These are phyloP conservation scores for Polydrusus pterygomalis DNA, from an alignment of 2,888 invertebrate genomes.

Conservation along the genomic window DNA sequence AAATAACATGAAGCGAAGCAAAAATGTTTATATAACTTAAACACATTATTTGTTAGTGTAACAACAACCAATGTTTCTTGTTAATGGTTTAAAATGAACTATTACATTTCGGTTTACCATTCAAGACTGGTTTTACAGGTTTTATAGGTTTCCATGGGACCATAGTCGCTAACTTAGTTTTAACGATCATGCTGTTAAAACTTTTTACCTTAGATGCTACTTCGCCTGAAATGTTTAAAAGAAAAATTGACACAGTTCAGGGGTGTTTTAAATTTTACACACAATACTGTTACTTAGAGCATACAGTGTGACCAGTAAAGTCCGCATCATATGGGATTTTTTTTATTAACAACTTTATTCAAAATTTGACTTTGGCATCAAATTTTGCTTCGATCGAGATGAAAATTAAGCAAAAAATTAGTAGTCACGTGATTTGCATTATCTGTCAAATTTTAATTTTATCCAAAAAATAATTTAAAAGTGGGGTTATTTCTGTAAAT, in stretches of 20 bases:
- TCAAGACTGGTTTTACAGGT: constrained; percentile 72
- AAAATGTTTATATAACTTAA: neutral
- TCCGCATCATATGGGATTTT: too few relatives aligned
- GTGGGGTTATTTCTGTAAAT: too few relatives aligned
- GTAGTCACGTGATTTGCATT: too few relatives aligned
- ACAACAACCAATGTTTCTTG: constrained; percentile 16
- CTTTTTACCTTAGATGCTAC: constrained; percentile 80
- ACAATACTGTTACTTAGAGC: neutral
- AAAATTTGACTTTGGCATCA: too few relatives aligned
- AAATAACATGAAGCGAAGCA: constrained; percentile 4
- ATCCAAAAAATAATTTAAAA: too few relatives aligned
- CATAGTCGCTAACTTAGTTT: constrained; percentile 58
- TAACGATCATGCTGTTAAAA: constrained; percentile 78
- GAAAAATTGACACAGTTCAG: constrained; percentile 10
- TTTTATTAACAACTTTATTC: too few relatives aligned
- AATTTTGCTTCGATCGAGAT: too few relatives aligned
- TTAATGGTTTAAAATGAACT: constrained; percentile 26
- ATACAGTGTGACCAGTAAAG: too few relatives aligned
- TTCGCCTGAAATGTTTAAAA: constrained; percentile 69
- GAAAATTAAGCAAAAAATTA: too few relatives aligned
- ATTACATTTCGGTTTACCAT: constrained; percentile 52
- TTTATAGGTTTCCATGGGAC: constrained; percentile 68
- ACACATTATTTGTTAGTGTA: constrained; percentile 12
- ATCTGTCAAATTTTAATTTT: too few relatives aligned
- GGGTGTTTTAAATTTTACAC: neutral